Evolutionary conservation across 1,140 invertebrate genomes (phyloP).

Genomic region (Protaetia brevitarsis): DNA sequence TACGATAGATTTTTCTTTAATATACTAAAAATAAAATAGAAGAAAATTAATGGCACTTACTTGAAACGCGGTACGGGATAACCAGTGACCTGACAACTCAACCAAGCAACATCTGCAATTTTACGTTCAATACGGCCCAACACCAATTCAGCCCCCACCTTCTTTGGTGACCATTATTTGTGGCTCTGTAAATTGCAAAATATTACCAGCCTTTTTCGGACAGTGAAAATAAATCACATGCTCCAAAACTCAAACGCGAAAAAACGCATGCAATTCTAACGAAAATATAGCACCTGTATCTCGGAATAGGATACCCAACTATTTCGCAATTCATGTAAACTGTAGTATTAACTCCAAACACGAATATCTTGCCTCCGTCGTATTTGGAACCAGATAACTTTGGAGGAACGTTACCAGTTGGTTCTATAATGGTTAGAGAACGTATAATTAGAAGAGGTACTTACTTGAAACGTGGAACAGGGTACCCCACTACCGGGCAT

Average conservation of each 20-base stretch:
- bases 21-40: neutral
- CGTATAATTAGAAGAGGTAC: neutral
- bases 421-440: neutral
- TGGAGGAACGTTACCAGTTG: conserved; percentile 59
- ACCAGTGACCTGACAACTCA: conserved; percentile 65
- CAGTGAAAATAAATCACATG: no score
- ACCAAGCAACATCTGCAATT: conserved; percentile 55
- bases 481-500: conserved; percentile 58
- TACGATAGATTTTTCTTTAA: no score
- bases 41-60: conserved; percentile 48
- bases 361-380: conserved; percentile 59
- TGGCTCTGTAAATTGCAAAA: conserved; percentile 49
- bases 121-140: conserved; percentile 63
- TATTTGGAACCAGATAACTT: conserved; percentile 61
- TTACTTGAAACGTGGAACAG: conserved; percentile 24
- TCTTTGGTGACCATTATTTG: conserved; percentile 52
- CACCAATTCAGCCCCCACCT: conserved; percentile 64
- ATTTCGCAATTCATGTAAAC: conserved; percentile 57
- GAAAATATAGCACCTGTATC: conserved; percentile 52
- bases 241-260: no score
- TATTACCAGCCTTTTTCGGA: no score
- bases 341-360: conserved; percentile 27
- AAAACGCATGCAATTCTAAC: neutral
- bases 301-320: conserved; percentile 58
- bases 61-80: conserved; percentile 66